phyloP scores from a whole-genome alignment of 1,140 invertebrate genomes.

The Drosophila seguyi region DNA sequence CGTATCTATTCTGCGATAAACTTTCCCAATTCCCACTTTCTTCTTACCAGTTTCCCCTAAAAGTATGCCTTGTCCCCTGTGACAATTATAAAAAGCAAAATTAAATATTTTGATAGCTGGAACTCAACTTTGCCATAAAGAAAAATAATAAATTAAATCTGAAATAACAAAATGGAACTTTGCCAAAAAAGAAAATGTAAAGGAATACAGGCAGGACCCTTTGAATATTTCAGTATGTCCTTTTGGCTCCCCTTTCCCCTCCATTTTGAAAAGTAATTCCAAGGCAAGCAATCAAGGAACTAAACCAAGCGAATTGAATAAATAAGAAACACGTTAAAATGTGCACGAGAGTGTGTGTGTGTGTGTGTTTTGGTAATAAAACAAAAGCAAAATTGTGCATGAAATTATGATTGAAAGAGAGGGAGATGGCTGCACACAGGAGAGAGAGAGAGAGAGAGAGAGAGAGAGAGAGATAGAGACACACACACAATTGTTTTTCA shows the following conservation, averaged over 20 bases:
- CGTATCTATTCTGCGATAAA: too few species aligned
- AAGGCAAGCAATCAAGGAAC: conserved; percentile 74
- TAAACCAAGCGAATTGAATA: conserved; percentile 82
- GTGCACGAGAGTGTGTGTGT: not conserved
- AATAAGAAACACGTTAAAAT: conserved; percentile 72
- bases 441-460: conserved; percentile 32
- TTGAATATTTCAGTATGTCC: conserved; percentile 3
- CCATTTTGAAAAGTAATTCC: conserved; percentile 25
- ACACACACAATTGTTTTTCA: conserved; percentile 81
- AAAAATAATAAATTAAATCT: conserved; percentile 5
- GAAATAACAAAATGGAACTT: not conserved
- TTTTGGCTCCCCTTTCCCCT: not conserved
- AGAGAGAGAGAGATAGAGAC: conserved; percentile 44
- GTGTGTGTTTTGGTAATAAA: conserved; percentile 57
- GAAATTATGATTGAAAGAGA: conserved; percentile 69
- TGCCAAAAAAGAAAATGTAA: not conserved
- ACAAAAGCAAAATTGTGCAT: conserved; percentile 81
- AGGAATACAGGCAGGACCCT: not conserved
- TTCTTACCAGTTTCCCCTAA: not conserved
- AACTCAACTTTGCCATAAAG: too few species aligned
- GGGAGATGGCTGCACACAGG: conserved; percentile 14
- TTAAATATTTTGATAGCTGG: not conserved
- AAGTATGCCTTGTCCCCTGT: conserved; percentile 53
- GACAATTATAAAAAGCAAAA: not conserved
- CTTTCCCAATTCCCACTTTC: not conserved